Percentiles rank a stretch among this genome's conserved stretches.
These are phyloP conservation scores for Eucera pruinosa DNA, from an alignment of 2,888 invertebrate genomes.

Conservation along the genomic window DNA sequence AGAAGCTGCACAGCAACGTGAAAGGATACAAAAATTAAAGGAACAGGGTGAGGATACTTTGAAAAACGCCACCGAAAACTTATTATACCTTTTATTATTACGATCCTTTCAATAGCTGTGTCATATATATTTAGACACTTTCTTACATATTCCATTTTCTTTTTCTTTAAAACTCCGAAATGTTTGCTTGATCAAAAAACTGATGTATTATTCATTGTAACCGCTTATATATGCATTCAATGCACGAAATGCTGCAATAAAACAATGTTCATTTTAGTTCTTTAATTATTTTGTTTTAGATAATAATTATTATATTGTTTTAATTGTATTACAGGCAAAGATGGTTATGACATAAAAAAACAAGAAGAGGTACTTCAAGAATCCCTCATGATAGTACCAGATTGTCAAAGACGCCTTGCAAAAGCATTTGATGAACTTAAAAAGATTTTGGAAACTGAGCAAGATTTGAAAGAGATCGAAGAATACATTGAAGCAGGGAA, in stretches of 20 bases:
- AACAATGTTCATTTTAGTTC: not conserved
- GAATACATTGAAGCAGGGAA: constrained; percentile 89
- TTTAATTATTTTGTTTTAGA: not conserved
- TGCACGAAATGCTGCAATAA: not conserved
- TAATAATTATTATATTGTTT: not conserved
- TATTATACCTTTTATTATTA: constrained; percentile 8
- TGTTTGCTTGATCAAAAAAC: not conserved
- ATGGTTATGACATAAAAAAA: constrained; percentile 92
- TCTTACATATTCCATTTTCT: constrained; percentile 6
- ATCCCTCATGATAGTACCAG: constrained; percentile 96
- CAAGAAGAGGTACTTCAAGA: constrained; percentile 96
- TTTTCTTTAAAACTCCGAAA: not conserved
- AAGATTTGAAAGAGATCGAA: constrained; percentile 90
- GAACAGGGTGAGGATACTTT: constrained; percentile 85
- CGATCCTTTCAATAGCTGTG: constrained; percentile 39
- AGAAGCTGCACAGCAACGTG: constrained; percentile 91
- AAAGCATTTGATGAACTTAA: constrained; percentile 92
- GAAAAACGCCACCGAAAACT: constrained; percentile 24
- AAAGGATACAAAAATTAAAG: constrained; percentile 91
- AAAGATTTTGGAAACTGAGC: constrained; percentile 89
- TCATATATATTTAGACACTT: constrained; percentile 10
- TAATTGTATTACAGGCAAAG: constrained; percentile 86
- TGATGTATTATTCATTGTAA: not conserved
- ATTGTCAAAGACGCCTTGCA: constrained; percentile 91
- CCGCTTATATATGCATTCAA: not conserved